phyloP scores from a whole-genome alignment of 2,797 vertebrate species.

The Cossypha heuglini region DNA sequence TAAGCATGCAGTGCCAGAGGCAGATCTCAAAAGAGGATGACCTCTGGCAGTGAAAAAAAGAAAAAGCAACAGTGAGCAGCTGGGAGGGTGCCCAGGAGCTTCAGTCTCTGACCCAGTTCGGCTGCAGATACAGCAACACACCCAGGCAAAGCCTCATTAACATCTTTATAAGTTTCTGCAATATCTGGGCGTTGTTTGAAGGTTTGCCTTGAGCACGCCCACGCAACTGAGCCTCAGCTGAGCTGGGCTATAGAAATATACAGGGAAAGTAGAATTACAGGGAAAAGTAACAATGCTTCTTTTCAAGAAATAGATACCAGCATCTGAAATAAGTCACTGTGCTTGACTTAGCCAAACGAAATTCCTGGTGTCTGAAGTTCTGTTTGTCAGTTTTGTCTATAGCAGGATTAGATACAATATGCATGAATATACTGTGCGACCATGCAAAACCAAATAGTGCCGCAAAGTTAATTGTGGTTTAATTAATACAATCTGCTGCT shows the following conservation, averaged over 20 bases:
- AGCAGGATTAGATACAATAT: neutral
- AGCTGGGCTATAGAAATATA: neutral
- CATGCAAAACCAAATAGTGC: conserved; percentile 33
- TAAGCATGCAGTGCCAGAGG: neutral
- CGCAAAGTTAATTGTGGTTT: conserved; percentile 23
- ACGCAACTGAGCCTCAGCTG: neutral
- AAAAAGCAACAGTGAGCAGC: neutral
- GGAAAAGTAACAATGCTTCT: neutral
- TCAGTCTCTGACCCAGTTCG: neutral
- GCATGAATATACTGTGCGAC: neutral
- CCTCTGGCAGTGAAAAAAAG: neutral
- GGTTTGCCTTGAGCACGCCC: neutral
- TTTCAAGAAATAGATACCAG: neutral
- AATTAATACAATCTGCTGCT: conserved; percentile 54
- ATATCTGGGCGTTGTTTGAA: neutral
- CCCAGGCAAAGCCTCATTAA: neutral
- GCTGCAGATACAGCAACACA: conserved; percentile 1
- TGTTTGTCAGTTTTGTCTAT: neutral
- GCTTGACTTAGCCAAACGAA: conserved; percentile 23
- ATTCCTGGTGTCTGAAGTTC: conserved; percentile 38
- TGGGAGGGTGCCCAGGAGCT: neutral
- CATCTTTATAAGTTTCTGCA: neutral
- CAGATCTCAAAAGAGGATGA: neutral
- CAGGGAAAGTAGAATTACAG: neutral
- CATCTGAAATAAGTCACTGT: conserved; percentile 29